phyloP scores from a whole-genome alignment of 1,140 invertebrate genomes.

The Oscheius sp. region DNA sequence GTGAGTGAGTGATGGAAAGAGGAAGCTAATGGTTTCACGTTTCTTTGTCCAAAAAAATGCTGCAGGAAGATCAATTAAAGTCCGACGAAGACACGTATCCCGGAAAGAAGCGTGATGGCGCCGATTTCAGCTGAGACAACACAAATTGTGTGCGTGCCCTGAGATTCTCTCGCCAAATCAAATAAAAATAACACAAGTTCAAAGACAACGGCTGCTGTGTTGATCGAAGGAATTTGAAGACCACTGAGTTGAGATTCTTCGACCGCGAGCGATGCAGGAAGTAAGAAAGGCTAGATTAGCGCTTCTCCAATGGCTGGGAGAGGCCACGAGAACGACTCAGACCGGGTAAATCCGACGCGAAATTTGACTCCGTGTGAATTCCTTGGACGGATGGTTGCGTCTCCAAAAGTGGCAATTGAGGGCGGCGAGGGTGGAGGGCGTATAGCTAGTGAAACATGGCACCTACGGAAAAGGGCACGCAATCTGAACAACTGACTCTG shows the following conservation, averaged over 20 bases:
- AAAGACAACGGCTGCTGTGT: too few species aligned
- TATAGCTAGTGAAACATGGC: slow-evolving; percentile 7
- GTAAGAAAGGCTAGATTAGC: background rate
- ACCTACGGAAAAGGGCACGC: too few species aligned
- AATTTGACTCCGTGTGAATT: background rate
- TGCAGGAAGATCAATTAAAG: too few species aligned
- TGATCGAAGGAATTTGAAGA: background rate
- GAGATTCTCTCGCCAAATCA: background rate
- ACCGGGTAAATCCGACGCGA: slow-evolving; percentile 1
- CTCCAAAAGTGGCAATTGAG: background rate
- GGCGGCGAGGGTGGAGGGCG: slow-evolving; percentile 1
- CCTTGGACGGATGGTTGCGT: background rate
- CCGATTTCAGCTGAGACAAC: slow-evolving; percentile 9
- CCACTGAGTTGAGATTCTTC: too few species aligned
- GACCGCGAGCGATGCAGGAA: too few species aligned
- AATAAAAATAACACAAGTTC: slow-evolving; percentile 10
- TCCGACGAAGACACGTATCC: background rate
- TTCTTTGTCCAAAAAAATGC: too few species aligned
- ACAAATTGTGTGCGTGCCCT: slow-evolving; percentile 3
- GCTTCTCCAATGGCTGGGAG: background rate
- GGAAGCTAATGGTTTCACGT: too few species aligned
- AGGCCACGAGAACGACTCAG: slow-evolving; percentile 8
- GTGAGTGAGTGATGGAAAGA: too few species aligned
- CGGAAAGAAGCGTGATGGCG: background rate
- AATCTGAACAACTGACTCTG: too few species aligned